Base-by-base conservation (phyloP, 2,888 invertebrate genomes). In the Campoletis raptor region DNA sequence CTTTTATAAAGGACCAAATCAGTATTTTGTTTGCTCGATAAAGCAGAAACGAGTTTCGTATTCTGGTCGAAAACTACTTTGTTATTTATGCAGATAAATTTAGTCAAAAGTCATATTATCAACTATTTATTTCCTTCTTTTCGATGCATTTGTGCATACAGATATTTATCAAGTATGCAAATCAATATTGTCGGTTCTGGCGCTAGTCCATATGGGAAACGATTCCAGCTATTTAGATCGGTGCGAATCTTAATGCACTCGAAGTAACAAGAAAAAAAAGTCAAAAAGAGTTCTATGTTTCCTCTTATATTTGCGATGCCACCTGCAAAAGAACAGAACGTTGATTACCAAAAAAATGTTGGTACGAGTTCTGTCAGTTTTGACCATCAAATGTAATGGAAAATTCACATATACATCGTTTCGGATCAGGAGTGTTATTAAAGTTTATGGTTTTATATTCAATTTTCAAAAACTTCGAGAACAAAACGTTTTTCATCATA, bases 1-100 rank as follows among this genome's bases (percentile, higher is more conserved):
- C 66, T 67, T 78, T 67, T 67, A n/a, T 67, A 67, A 21, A 66
- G 45, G 15, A 8, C 52, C 77, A 24, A 21, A 52, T 78, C 67
- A 78, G 37, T 48, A 37, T 78, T 78, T 78, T 52, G 45, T 42
- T 30, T 42, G 30, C 61, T 78, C 66, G 37, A 52, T 52, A 15
- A 52, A 67, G 48, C 52, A 15, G 18, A 67, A 4, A 52, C 24
- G 64, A 45, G n/a, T 57, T 57, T 54, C n/a, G 64, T 64, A 24
- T 76, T 64, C 36, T n/a, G n/a, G 5, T 30, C 10, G 30, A 74
- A 54, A 21, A 52, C 30, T 40, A 6, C 24, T 57, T 74, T 40
- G 37, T 74, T 66, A 67, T 81, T 66, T 74, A 40, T 67, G 57
- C 66, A 12, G 24, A 24, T 54, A 12, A 52, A 30, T 37, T 81